Evolutionary conservation across 2,113 vertebrate species (phyloP), one percentile per base, ranked within the genome.

Genomic region (Hydrolagus affinis): DNA sequence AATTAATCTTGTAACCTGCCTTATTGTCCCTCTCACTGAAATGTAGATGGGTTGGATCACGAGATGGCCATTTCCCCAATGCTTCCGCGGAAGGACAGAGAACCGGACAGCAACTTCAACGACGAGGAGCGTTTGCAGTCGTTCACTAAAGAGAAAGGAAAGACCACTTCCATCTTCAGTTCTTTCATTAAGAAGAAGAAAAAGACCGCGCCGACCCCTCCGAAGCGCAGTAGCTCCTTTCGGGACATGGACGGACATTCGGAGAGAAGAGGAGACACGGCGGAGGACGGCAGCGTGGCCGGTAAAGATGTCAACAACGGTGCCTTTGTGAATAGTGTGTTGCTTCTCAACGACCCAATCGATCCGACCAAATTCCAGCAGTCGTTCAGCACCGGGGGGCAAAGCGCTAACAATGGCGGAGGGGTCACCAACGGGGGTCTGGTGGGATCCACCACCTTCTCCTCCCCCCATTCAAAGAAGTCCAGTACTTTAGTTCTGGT

Each of bases 101-200:
- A 90, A 6, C 88, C 92, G 17, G 97, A 98, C 9, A 89, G 92
- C 85, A 88, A 90, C 86, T 87, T 96, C 56, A 96, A 95, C 0
- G 98, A 99, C 86, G 97, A 99, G 0, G 97, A 98, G n/a, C 95
- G 96, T 7, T 90, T 97, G 80, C 90, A 96, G 44, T 93, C 95
- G 0, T 83, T 64, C 15, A 83, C 78, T 12, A 95, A 96, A 87
- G 78, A 83, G 28, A 83, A 83, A 66, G 96, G 97, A 91, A 98
- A 95, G 72, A 96, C 96, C 71, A 93, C 94, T 89, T 97, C 95
- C 87, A 89, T 96, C 73, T 96, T 99, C 86, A 95, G 96, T 0
- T 96, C 94, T 86, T 94, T 96, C 86, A 99, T 98, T 88, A 98
- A 97, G 92, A 98, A 96, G 90, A 99, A 99, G 94, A 98, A 97